Evolutionary conservation across 2,797 vertebrate species (phyloP).

Genomic region (Eremophila alpestris): DNA sequence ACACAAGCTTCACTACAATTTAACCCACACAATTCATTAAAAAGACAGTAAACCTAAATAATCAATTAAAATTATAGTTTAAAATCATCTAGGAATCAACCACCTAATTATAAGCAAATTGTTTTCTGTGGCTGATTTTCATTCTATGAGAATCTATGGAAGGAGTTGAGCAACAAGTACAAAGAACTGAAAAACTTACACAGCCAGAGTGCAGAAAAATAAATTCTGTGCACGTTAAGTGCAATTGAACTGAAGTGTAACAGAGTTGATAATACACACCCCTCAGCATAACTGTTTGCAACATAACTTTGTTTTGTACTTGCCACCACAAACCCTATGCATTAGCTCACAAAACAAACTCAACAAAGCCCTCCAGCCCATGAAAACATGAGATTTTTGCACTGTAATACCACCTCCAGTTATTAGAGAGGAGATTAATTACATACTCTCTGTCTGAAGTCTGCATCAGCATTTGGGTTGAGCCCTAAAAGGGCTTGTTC

Average conservation of each 20-base stretch:
- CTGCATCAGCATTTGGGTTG: conserved; percentile 94
- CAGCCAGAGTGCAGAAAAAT: neutral
- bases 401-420: neutral
- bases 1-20: neutral
- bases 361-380: neutral
- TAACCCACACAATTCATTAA: neutral
- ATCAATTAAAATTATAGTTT: neutral
- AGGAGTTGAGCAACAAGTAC: neutral
- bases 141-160: rapidly evolving
- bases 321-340: neutral
- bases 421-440: neutral
- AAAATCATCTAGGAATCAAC: neutral
- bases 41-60: neutral
- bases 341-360: neutral
- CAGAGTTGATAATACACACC: neutral
- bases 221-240: neutral
- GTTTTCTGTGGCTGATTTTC: neutral
- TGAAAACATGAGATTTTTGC: neutral
- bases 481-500: conserved; percentile 98
- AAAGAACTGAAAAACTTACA: neutral
- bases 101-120: neutral
- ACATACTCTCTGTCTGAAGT: conserved; percentile 92
- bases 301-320: neutral
- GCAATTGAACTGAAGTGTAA: neutral
- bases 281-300: neutral